These are phyloP conservation scores for Eonycteris spelaea DNA, from an alignment of 2,113 vertebrate genomes.

Conservation along the genomic window DNA sequence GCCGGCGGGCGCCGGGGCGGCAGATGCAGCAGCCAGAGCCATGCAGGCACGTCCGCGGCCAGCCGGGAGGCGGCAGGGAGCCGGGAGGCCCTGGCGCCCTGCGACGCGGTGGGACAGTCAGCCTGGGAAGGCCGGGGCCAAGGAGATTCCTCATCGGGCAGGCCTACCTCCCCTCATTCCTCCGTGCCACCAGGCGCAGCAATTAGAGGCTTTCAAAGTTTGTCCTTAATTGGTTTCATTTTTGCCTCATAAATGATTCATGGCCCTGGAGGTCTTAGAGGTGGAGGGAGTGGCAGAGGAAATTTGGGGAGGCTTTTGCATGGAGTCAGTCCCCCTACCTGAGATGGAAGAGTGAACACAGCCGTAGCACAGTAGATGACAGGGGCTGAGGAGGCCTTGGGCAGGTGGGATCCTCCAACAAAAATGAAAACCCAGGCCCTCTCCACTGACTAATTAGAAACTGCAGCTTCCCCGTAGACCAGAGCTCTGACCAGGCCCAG, in stretches of 20 bases:
- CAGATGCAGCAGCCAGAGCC: conserved; percentile 41
- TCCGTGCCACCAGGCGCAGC: conserved; percentile 60
- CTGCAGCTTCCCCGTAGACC: conserved; percentile 35
- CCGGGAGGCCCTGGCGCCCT: conserved; percentile 50
- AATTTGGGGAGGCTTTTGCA: conserved; percentile 64
- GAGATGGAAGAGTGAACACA: neutral
- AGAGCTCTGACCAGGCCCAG: conserved; percentile 9
- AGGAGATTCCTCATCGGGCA: conserved; percentile 46
- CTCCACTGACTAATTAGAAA: conserved; percentile 56
- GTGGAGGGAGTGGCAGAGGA: conserved; percentile 59
- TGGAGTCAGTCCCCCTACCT: conserved; percentile 46
- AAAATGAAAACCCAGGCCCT: conserved; percentile 37
- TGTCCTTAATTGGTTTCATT: conserved; percentile 77
- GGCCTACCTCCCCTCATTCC: conserved; percentile 61
- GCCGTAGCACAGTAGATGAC: neutral
- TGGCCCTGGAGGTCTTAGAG: conserved; percentile 63
- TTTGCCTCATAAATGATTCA: conserved; percentile 74
- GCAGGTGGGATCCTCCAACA: conserved; percentile 49
- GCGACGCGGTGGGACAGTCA: neutral
- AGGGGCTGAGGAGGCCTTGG: neutral
- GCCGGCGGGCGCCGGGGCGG: conserved; percentile 59
- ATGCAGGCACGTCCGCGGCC: conserved; percentile 47
- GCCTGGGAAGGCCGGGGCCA: conserved; percentile 58
- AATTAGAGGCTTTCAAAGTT: conserved; percentile 71
- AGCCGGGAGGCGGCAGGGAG: conserved; percentile 39